Evolutionary conservation across 2,113 vertebrate genomes (phyloP), one percentile per base, ranked within the genome.

Genomic region (Lasiurus borealis): DNA sequence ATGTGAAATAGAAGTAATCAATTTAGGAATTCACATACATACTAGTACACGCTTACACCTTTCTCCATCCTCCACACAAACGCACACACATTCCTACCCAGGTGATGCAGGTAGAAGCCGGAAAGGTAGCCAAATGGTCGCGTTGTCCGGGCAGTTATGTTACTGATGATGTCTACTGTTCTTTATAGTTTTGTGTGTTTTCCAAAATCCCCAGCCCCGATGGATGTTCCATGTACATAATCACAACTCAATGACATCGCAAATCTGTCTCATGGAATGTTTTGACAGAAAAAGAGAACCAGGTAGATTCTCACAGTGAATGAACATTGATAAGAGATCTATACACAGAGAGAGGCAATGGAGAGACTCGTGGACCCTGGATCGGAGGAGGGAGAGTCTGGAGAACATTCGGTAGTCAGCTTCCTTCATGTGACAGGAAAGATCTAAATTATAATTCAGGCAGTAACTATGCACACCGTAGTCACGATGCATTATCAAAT

Each of bases 401-500:
- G n/a, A n/a, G n/a, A n/a, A n/a, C n/a, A n/a, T n/a, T n/a, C 13
- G 71, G 6, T 14, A 64, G 19, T 34, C 52, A 36, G 5, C n/a
- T 95, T 36, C 44, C 76, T 2, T 92, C 15, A 64, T 34, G n/a
- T 54, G 52, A 57, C 10, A 85, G 19, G 8, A 95, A 92, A 72
- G 23, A 2, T 73, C 59, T 59, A 78, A 46, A 90, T 77, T n/a
- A 76, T 68, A 52, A 84, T 77, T 93, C 52, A 87, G 57, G 36
- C 21, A 77, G 5, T 54, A 76, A 62, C 85, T 85, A 92, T 27
- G 64, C n/a, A 59, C 15, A 82, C 31, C 23, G 68, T 54, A 78
- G 25, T 64, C 72, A 54, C 19, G 71, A 34, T 27, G 19, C 18
- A 81, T 64, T 95, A 85, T 54, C 52, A 96, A 87, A 91, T 48